Conservation (phyloP, 2,888 invertebrate genomes). For the Thyatira batis region DNA sequence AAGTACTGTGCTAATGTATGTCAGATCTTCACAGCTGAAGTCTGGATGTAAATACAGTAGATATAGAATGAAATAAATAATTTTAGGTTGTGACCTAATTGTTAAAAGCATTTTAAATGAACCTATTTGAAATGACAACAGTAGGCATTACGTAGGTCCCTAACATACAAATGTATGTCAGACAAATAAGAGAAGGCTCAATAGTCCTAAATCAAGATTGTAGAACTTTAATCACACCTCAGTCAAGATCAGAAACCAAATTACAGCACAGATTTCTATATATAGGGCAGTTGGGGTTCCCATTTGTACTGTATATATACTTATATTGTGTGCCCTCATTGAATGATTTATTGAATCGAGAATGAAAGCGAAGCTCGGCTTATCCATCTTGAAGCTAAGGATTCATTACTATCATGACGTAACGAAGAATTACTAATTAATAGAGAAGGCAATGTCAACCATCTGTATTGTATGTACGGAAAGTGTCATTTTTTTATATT, state of each 20-base stretch:
- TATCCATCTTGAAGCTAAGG: slow-evolving; percentile 17
- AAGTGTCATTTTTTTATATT: too few species aligned
- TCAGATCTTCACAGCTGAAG: too few species aligned
- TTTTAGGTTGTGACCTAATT: too few species aligned
- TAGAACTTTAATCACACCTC: too few species aligned
- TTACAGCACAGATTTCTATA: neutral
- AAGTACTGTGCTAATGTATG: too few species aligned
- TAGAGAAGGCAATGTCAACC: slow-evolving; percentile 4
- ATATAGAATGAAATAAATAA: too few species aligned
- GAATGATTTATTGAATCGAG: slow-evolving; percentile 22
- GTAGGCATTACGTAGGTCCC: too few species aligned
- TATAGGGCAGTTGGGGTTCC: neutral
- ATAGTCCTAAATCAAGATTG: neutral
- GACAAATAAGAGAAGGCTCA: too few species aligned
- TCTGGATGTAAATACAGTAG: too few species aligned
- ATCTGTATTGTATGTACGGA: neutral
- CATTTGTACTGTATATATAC: neutral
- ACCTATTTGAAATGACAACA: too few species aligned
- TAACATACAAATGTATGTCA: too few species aligned
- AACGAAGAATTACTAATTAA: neutral
- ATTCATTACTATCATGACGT: slow-evolving; percentile 16
- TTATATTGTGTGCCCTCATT: slow-evolving; percentile 4
- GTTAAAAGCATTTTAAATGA: too few species aligned
- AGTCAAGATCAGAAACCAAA: neutral
- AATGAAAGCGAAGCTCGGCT: slow-evolving; percentile 18